A percentile compares a stretch with the other conserved stretches of the same genome.
These are phyloP conservation scores for Philereme transversata DNA, from an alignment of 2,888 invertebrate genomes.

Conservation along the genomic window DNA sequence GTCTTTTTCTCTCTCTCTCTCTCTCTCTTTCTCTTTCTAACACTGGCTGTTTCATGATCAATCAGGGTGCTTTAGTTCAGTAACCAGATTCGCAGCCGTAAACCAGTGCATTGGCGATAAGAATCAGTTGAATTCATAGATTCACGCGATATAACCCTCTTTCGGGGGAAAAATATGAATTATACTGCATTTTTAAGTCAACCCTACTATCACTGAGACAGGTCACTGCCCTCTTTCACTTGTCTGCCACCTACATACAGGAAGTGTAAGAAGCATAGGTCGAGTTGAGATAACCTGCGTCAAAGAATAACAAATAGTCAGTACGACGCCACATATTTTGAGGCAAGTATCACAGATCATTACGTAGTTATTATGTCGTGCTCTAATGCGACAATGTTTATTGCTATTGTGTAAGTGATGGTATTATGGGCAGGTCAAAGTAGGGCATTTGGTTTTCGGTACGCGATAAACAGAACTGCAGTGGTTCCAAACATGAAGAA, in stretches of 20 bases:
- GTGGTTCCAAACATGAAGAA: too few relatives aligned
- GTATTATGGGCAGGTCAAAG: slow-evolving; percentile 21
- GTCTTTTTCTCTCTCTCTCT: too few relatives aligned
- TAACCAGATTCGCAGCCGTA: too few relatives aligned
- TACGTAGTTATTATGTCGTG: too few relatives aligned
- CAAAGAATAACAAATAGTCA: slow-evolving; percentile 4
- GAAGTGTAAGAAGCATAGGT: slow-evolving; percentile 30
- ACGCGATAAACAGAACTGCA: slow-evolving; percentile 4
- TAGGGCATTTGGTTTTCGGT: slow-evolving; percentile 21
- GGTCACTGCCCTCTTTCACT: slow-evolving; percentile 31
- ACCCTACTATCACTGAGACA: slow-evolving; percentile 5
- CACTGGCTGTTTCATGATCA: too few relatives aligned
- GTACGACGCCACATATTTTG: not conserved
- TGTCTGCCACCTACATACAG: slow-evolving; percentile 34
- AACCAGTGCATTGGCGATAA: too few relatives aligned
- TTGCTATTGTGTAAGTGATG: slow-evolving; percentile 28
- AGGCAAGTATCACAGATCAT: too few relatives aligned
- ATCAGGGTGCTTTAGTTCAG: too few relatives aligned
- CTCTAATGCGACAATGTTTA: slow-evolving; percentile 5
- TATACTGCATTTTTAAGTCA: too few relatives aligned
- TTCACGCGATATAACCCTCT: too few relatives aligned
- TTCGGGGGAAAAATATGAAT: not conserved
- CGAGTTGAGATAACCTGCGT: slow-evolving; percentile 19
- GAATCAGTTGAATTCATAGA: too few relatives aligned
- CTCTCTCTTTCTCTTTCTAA: too few relatives aligned